Conservation (phyloP, 1,140 invertebrate species). For the Cherax destructor region DNA sequence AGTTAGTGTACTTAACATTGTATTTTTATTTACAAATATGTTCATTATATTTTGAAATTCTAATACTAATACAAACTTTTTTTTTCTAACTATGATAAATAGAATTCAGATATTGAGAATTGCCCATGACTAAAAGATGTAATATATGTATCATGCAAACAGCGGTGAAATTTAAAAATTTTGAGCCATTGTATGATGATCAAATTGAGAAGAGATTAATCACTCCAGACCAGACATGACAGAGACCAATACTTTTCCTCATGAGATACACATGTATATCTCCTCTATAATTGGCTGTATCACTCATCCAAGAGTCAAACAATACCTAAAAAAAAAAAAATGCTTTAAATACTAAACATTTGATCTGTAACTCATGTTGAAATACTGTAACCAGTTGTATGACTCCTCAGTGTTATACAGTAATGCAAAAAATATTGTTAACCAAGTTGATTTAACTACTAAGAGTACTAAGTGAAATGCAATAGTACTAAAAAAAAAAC, state of each 20-base stretch:
- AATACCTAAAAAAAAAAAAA: neutral
- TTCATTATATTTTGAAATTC: too few relatives aligned
- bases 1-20: too few relatives aligned
- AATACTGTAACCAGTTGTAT: neutral
- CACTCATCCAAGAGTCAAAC: neutral
- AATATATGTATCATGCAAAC: too few relatives aligned
- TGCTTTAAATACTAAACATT: neutral
- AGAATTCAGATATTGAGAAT: too few relatives aligned
- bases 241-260: neutral
- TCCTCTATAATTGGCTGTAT: neutral
- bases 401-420: neutral
- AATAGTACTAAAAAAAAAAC: slow-evolving; percentile 1
- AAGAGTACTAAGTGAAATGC: neutral
- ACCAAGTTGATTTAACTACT: neutral
- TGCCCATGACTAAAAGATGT: too few relatives aligned
- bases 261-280: neutral
- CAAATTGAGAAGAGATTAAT: neutral
- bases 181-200: neutral
- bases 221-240: slow-evolving; percentile 31
- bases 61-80: too few relatives aligned
- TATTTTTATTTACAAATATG: too few relatives aligned
- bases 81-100: too few relatives aligned
- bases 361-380: neutral
- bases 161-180: too few relatives aligned
- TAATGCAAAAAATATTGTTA: neutral